Percentiles rank a stretch among this genome's conserved stretches.
phyloP scores from a whole-genome alignment of 2,113 vertebrate species.

The Clarias batrachus region DNA sequence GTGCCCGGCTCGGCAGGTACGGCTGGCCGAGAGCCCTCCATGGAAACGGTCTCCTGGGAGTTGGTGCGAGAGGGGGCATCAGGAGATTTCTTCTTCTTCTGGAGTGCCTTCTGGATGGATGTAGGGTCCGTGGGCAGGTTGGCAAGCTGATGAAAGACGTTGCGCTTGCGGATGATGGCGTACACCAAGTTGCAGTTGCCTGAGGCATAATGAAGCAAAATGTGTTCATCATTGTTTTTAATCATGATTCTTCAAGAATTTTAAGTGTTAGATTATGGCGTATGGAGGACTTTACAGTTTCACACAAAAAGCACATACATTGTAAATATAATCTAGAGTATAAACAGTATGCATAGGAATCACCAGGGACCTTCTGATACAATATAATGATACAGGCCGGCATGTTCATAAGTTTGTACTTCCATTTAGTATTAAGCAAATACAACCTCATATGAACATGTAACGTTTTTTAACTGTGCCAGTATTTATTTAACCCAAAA shows the following conservation, averaged over 20 bases:
- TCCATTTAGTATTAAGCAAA: too few species aligned
- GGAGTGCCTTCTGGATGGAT: slow-evolving; percentile 90
- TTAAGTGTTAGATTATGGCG: not conserved
- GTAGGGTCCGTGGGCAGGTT: slow-evolving; percentile 85
- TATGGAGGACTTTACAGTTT: not conserved
- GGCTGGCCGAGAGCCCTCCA: slow-evolving; percentile 93
- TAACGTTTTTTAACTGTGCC: too few species aligned
- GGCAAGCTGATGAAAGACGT: slow-evolving; percentile 93
- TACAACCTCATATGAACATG: too few species aligned
- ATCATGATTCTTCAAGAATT: not conserved
- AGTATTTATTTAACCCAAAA: too few species aligned
- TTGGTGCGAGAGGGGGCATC: slow-evolving; percentile 89
- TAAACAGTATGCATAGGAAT: not conserved
- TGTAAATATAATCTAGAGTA: not conserved
- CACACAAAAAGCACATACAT: not conserved
- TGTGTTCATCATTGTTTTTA: not conserved
- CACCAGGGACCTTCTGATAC: too few species aligned
- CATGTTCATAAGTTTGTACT: too few species aligned
- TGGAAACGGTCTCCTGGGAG: slow-evolving; percentile 90
- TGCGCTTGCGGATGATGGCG: slow-evolving; percentile 94
- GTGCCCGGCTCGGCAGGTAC: slow-evolving; percentile 93
- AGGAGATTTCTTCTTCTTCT: slow-evolving; percentile 81
- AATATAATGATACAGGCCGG: too few species aligned
- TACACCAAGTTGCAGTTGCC: slow-evolving; percentile 97
- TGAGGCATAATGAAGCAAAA: slow-evolving; percentile 53